Evolutionary conservation across 1,140 invertebrate species (phyloP).

Genomic region (Planococcus citri): DNA sequence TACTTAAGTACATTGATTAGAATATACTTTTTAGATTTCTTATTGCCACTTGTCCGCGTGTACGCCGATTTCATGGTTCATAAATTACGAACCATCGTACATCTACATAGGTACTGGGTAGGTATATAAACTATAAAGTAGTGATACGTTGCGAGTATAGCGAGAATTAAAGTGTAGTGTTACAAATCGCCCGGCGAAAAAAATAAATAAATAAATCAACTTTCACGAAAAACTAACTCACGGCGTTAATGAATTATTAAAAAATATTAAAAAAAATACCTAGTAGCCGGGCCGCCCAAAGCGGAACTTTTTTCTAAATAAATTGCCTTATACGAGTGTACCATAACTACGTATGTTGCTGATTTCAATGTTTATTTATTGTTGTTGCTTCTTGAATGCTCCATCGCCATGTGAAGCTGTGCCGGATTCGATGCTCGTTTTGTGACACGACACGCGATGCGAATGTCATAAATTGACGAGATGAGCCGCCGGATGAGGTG

Average conservation of each 20-base stretch:
- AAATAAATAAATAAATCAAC: neutral
- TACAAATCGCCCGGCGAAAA: neutral
- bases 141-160: neutral
- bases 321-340: too few relatives aligned
- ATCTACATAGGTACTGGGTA: too few relatives aligned
- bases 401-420: too few relatives aligned
- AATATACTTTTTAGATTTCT: neutral
- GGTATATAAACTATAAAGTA: too few relatives aligned
- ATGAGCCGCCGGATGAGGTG: too few relatives aligned
- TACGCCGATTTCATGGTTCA: neutral
- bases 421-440: too few relatives aligned
- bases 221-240: conserved; percentile 1
- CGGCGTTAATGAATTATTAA: conserved; percentile 1
- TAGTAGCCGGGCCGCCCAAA: neutral
- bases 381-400: too few relatives aligned
- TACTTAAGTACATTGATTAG: too few relatives aligned
- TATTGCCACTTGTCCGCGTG: neutral
- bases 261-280: neutral
- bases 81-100: neutral
- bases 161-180: neutral
- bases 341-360: too few relatives aligned
- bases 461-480: too few relatives aligned
- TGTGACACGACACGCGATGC: too few relatives aligned
- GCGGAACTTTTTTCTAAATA: neutral
- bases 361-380: too few relatives aligned